A percentile compares a stretch with the other conserved stretches of the same genome.
These are phyloP conservation scores for Colossoma macropomum DNA, from an alignment of 2,113 vertebrate genomes.

Conservation along the genomic window DNA sequence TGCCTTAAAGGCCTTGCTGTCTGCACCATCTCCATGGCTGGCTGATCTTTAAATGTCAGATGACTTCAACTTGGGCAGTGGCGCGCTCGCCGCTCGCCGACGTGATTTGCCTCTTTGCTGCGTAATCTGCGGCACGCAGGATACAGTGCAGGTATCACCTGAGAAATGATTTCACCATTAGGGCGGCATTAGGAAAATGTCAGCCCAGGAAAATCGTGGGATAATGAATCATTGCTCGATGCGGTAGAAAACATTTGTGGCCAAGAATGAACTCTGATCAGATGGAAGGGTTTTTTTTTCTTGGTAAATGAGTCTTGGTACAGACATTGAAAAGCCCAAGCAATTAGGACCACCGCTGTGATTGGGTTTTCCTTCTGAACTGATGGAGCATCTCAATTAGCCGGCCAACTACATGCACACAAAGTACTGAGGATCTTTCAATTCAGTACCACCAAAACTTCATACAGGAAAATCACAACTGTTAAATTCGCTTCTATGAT, in stretches of 20 bases:
- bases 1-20: conserved; percentile 28
- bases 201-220: conserved; percentile 27
- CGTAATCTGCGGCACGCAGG: conserved; percentile 9
- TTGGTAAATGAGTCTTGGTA: conserved; percentile 13
- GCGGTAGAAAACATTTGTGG: conserved; percentile 5
- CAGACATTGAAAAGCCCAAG: conserved; percentile 11
- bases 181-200: conserved; percentile 40
- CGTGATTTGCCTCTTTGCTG: conserved; percentile 21
- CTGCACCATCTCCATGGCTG: conserved; percentile 31
- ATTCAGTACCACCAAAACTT: not conserved
- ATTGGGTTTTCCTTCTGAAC: conserved; percentile 33
- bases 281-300: not conserved
- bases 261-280: conserved; percentile 19
- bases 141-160: conserved; percentile 34
- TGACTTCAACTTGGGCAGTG: conserved; percentile 31
- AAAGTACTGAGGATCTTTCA: conserved; percentile 22
- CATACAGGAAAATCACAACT: not conserved
- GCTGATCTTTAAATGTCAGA: conserved; percentile 58
- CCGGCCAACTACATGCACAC: not conserved
- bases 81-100: not conserved
- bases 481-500: not conserved
- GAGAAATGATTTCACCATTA: conserved; percentile 40
- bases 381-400: conserved; percentile 24
- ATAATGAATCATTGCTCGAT: conserved; percentile 22
- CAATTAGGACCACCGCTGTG: conserved; percentile 20